Evolutionary conservation across 2,113 vertebrate genomes (phyloP).

Genomic region (Columba livia): DNA sequence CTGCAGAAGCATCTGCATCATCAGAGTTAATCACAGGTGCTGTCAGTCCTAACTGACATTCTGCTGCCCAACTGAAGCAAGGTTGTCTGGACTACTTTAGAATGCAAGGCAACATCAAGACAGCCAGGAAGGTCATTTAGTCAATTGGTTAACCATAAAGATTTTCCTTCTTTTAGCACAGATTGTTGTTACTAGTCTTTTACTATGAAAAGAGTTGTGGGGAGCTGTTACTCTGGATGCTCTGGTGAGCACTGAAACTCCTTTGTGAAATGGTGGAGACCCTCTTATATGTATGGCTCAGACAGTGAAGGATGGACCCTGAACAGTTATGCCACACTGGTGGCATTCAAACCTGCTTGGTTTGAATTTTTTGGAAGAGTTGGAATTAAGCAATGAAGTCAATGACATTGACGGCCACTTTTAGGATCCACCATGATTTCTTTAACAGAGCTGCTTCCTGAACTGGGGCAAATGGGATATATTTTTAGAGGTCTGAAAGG

Average conservation of each 20-base stretch:
- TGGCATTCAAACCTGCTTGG: background rate
- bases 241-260: background rate
- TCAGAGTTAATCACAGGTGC: background rate
- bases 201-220: background rate
- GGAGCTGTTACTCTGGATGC: background rate
- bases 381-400: background rate
- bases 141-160: background rate
- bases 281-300: background rate
- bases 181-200: background rate
- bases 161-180: background rate
- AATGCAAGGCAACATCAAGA: background rate
- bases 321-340: background rate
- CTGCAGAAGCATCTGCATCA: fast-evolving
- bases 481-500: background rate
- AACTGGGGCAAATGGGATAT: background rate
- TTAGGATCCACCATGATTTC: background rate
- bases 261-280: background rate
- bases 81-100: background rate
- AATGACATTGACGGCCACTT: background rate
- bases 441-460: background rate
- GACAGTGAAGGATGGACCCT: background rate
- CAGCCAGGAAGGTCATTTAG: background rate
- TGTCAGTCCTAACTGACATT: background rate
- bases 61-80: background rate
- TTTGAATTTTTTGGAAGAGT: background rate